Conservation (phyloP, 2,113 vertebrate species). For the Setophaga petechia region DNA sequence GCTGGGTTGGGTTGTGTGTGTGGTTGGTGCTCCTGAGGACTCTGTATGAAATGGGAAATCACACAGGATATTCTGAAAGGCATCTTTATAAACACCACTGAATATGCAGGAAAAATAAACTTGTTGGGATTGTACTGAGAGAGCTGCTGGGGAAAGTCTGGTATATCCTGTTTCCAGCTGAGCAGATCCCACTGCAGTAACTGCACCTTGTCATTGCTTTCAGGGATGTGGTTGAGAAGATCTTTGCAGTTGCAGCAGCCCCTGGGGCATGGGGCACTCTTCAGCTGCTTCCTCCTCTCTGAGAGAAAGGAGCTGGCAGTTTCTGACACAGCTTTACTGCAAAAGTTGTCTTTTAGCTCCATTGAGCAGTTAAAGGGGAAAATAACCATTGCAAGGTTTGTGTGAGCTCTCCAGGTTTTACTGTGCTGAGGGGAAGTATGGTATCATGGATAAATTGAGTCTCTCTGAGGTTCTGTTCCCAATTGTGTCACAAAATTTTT, state of each 20-base stretch:
- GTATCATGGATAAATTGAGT: not conserved
- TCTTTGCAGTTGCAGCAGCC: not conserved
- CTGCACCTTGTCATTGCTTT: not conserved
- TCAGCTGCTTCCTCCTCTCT: not conserved
- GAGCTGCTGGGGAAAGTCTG: not conserved
- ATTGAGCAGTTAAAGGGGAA: not conserved
- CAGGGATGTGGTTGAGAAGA: not conserved
- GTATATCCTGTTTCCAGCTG: not conserved
- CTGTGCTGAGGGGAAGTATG: not conserved
- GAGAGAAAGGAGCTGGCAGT: not conserved
- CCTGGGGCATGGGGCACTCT: not conserved
- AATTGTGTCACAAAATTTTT: not conserved
- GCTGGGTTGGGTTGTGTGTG: fast-evolving
- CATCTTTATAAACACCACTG: not conserved
- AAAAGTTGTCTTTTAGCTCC: not conserved
- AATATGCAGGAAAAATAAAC: not conserved
- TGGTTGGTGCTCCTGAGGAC: not conserved
- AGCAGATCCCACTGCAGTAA: not conserved
- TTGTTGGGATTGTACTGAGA: not conserved
- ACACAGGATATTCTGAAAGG: not conserved
- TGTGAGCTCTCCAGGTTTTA: not conserved
- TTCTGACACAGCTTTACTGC: not conserved
- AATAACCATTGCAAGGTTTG: not conserved
- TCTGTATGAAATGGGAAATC: not conserved
- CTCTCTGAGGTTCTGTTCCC: not conserved